Base-by-base conservation (phyloP, 2,113 vertebrate genomes). In the Catagonus wagneri region DNA sequence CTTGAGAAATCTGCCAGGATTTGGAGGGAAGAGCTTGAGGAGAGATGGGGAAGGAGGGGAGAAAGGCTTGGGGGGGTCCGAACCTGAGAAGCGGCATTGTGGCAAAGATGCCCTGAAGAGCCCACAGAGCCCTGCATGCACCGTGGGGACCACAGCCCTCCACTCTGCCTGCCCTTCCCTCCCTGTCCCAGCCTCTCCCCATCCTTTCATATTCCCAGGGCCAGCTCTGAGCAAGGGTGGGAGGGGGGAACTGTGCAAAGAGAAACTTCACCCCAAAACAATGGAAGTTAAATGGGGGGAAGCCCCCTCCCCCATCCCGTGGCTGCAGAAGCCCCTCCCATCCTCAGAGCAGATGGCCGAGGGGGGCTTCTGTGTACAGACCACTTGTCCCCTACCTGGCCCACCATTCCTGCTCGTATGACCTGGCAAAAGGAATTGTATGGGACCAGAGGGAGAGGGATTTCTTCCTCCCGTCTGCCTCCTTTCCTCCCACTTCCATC, bases 341-440 rank as follows among this genome's bases (percentile, higher is more conserved):
- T 75, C 32, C 23, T 0, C 9, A 74, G 68, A 95, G 89, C 89
- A 96, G 92, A n/a, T 10, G 86, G 85, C 8, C 13, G 19, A 79
- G 50, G 54, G 13, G 0, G 54, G 74, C 89, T 97, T 93, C 93
- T 17, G 27, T 23, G 16, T 2, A 22, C 27, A 69, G 63, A 74
- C 74, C 54, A 12, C 93, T 71, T 71, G 87, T 29, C 83, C 96
- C 85, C 54, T 27, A 89, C 95, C 71, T 71, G 74, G 72, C 52
- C 85, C 54, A 20, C 68, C 44, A 83, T 76, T 96, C 96, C 97
- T 16, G 90, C 87, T 90, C 34, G 44, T 74, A 58, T 32, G 92
- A 96, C 74, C 95, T 69, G 69, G 96, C 90, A 81, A 89, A 89
- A 96, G 65, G 9, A 2, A 74, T 50, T 11, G 85, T 69, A 66